Base-by-base conservation (phyloP, 2,888 invertebrate species). In the Cheiracanthium punctorium region DNA sequence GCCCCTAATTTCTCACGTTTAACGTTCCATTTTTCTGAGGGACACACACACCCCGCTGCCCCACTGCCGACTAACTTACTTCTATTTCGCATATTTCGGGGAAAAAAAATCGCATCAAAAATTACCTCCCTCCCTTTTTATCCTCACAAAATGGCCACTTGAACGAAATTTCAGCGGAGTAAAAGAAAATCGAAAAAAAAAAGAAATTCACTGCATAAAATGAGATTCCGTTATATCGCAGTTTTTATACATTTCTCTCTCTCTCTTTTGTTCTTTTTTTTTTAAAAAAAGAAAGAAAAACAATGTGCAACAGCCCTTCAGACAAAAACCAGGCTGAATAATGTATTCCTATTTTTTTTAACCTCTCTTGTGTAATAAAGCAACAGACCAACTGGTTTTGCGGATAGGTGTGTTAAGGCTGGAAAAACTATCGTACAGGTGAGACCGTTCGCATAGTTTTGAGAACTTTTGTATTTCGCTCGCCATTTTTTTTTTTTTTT, bases 51-150 rank as follows among this genome's bases (percentile, higher is more conserved):
- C n/a, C n/a, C 58, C 58, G 24, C 48, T 24, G 2, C 58, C 12
- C 1, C 58, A 20, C 5, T 12, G 12, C 24, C 8, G 58, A 58
- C 58, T 58, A 58, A 58, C 58, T 58, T 58, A 58, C 80, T 80
- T 72, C 65, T 71, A 41, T 72, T 79, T 72, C 48, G 65, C 80
- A 67, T 73, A 67, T 48, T 70, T 43, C 70, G 43, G 17, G 29
- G 28, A 67, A 24, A 14, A 58, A 29, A 70, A 80, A 80, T 73
- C 67, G 67, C 73, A 73, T 73, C 73, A 72, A 80, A 79, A 80
- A 48, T 52, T 58, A 79, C 69, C 52, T 32, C 32, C 70, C 37
- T 12, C 37, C 71, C 79, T 32, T 24, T 58, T 58, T 58, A 58
- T 58, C 17, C 24, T 24, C 5, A 58, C 24, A 58, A 24, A 58